phyloP scores from a whole-genome alignment of 2,113 vertebrate genomes.

The Eclectus roratus region DNA sequence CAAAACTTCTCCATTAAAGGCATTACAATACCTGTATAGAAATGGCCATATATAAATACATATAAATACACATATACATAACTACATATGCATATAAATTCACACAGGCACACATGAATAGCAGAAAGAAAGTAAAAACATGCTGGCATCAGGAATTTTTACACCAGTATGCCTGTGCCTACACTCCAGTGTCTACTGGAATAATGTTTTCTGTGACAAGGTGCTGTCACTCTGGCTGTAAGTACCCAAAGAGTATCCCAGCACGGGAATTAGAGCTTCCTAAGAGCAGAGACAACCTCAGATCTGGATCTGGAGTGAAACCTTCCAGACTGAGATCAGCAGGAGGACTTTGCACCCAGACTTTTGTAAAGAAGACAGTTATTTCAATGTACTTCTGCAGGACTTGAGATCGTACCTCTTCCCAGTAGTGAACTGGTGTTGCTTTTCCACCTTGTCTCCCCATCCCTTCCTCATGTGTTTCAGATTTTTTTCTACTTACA shows the following conservation, averaged over 20 bases:
- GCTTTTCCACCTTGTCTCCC: not conserved
- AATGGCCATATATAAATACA: not conserved
- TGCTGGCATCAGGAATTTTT: not conserved
- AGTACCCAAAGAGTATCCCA: rapidly evolving
- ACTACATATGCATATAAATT: not conserved
- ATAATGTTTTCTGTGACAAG: not conserved
- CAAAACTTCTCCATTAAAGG: not conserved
- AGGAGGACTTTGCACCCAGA: not conserved
- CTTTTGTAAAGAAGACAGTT: not conserved
- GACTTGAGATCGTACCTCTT: not conserved
- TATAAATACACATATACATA: not conserved
- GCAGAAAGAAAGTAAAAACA: not conserved
- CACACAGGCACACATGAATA: rapidly evolving
- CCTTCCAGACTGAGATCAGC: not conserved
- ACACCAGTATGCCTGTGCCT: rapidly evolving
- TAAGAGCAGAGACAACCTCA: not conserved
- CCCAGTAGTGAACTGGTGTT: not conserved
- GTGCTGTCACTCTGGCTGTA: not conserved
- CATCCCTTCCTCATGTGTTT: not conserved
- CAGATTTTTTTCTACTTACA: not conserved
- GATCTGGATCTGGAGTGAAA: not conserved
- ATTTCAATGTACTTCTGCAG: not conserved
- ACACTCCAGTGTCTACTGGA: not conserved
- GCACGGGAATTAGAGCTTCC: not conserved
- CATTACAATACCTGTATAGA: not conserved